Conservation (phyloP, 2,888 invertebrate species). For the Philereme vetulata region DNA sequence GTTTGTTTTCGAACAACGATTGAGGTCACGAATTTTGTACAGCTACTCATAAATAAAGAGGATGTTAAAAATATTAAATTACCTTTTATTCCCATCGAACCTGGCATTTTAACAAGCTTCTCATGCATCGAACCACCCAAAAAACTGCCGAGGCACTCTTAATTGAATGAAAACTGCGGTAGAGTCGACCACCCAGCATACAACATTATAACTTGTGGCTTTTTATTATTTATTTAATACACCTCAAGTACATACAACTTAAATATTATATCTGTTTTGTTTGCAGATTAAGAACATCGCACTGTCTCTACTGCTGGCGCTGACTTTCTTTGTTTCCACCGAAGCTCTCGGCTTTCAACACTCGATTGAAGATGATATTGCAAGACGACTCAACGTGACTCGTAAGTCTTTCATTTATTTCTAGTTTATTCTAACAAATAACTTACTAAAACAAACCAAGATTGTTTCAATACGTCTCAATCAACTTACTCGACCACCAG, state of each 20-base stretch:
- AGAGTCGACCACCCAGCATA: slow-evolving; percentile 18
- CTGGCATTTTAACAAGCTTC: slow-evolving; percentile 76
- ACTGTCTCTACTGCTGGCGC: slow-evolving; percentile 35
- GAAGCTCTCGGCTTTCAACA: slow-evolving; percentile 22
- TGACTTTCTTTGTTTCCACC: slow-evolving; percentile 2
- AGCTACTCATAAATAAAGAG: slow-evolving; percentile 57
- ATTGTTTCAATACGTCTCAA: too few species aligned
- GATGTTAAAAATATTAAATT: slow-evolving; percentile 70
- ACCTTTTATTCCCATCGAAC: slow-evolving; percentile 52
- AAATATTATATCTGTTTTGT: background rate
- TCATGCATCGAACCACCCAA: slow-evolving; percentile 53
- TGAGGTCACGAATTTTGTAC: slow-evolving; percentile 65
- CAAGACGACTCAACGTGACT: slow-evolving; percentile 23
- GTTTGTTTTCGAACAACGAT: slow-evolving; percentile 56
- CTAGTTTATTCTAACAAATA: too few species aligned
- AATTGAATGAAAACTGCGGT: slow-evolving; percentile 62
- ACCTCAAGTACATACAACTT: too few species aligned
- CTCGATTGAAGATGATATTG: slow-evolving; percentile 15
- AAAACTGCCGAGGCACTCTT: slow-evolving; percentile 60
- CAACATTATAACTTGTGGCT: background rate
- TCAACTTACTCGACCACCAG: too few species aligned
- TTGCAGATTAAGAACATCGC: slow-evolving; percentile 32
- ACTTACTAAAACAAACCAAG: background rate
- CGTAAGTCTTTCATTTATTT: slow-evolving; percentile 19
- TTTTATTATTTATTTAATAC: background rate